Base-by-base conservation (phyloP, 2,797 vertebrate genomes). In the Halcyon badia region DNA sequence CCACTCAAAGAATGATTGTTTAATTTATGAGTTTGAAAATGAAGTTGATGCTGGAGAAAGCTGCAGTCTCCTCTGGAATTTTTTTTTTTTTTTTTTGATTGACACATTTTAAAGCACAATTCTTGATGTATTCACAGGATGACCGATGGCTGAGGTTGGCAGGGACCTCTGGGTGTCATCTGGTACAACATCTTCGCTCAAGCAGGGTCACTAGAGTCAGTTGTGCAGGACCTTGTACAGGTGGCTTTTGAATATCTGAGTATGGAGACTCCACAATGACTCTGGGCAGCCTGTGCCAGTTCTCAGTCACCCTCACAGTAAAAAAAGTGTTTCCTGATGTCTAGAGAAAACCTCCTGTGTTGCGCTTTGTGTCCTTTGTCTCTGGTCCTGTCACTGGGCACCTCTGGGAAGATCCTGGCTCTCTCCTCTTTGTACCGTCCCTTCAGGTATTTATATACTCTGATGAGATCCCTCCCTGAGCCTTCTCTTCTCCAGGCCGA, bases 1-100 rank as follows among this genome's bases (percentile, higher is more conserved):
- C 56, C 58, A 70, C 41, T 88, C 51, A 44, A 93, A 91, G 54
- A 90, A 80, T 65, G 54, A 42, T 69, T 60, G 41, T 49, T 81
- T 48, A 46, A 84, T 86, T 90, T 86, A 81, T 73, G 46, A 44
- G 35, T 76, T 61, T 75, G 94, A 79, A 91, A 88, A 78, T 37
- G 66, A 95, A 76, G 31, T 65, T 83, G 89, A 68, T 95, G 91
- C 52, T 97, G n/a, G 94, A 94, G 61, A 93, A 92, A 92, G 64
- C 22, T 69, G 37, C 24, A 83, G 58, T 79, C 19, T 54, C 15
- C 37, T 66, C 28, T 21, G 60, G 44, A 71, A 4, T 65, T 73
- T 39, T 83, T 8, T 22, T 48, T 48, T 13, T 48, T 88, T 13
- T 49, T 88, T 52, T 24, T 87, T 14, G 1, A 70, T 4, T 82